Base-by-base conservation (phyloP, 2,888 invertebrate species). In the Campoletis raptor region DNA sequence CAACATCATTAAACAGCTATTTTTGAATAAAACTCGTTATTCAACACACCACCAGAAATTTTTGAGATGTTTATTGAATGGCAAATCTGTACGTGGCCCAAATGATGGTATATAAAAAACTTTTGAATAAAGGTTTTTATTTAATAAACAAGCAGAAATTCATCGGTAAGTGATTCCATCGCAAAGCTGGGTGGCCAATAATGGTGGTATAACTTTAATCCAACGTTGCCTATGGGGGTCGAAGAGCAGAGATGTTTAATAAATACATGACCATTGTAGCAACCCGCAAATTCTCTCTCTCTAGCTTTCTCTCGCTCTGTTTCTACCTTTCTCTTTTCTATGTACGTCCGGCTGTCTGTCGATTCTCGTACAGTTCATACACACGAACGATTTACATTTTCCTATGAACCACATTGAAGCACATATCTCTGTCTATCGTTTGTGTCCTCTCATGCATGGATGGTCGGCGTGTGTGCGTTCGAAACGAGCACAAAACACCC, bases 231-330 rank as follows among this genome's bases (percentile, higher is more conserved):
- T 52, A 30, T 18, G 74, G 70, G 81, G 81, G 36, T 64, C 45
- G 69, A 74, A 83, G 83, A 87, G 76, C 80, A 76, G 77, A 83
- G 83, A 89, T 90, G 91, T 91, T 91, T 91, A 91, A 91, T 92
- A 91, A 91, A 91, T 92, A 91, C 91, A 91, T 88, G 89, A 89
- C 86, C 88, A 81, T 80, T 80, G 87, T 83, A 81, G 72, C 84
- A 84, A 57, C 73, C 70, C 52, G 15, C 81, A 15, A 81, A 85
- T 67, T 61, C 61, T 69, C 61, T 64, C 52, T 21, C 54, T 66
- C 40, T 52, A 40, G 37, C 66, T 74, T 70, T 72, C 37, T 69
- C 57, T 37, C 10, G 12, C 30, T 10, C 18, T 72, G 10, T 48
- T 1, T 52, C 72, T 83, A 2, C 24, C 77, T 66, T 15, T 76